These are phyloP conservation scores for Mythimna vitellina DNA, from an alignment of 2,888 invertebrate species.

Conservation along the genomic window DNA sequence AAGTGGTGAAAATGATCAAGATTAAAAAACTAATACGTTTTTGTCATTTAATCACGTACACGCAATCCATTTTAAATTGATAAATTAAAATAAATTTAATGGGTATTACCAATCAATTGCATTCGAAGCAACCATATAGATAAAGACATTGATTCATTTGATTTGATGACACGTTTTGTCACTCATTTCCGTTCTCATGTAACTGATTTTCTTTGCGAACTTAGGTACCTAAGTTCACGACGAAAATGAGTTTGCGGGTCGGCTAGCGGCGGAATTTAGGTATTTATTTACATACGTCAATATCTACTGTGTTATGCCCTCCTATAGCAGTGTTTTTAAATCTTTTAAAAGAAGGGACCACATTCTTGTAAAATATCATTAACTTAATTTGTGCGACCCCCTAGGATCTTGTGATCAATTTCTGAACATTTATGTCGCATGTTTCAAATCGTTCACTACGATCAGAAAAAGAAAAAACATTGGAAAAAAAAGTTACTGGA, in stretches of 20 bases:
- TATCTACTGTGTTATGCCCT: neutral
- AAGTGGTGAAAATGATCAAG: conserved; percentile 1
- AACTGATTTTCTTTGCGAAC: too few relatives aligned
- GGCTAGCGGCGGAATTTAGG: neutral
- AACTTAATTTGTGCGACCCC: too few relatives aligned
- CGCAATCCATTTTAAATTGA: conserved; percentile 1
- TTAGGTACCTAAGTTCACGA: neutral
- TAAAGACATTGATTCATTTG: conserved; percentile 8
- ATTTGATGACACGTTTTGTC: conserved; percentile 1
- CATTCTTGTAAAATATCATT: too few relatives aligned
- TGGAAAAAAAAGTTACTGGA: too few relatives aligned
- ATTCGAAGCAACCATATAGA: conserved; percentile 24
- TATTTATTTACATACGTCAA: too few relatives aligned
- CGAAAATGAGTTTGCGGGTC: neutral
- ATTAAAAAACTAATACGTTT: neutral
- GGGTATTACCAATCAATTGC: conserved; percentile 40
- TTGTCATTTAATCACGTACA: conserved; percentile 1
- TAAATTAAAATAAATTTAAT: conserved; percentile 16
- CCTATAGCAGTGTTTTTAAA: too few relatives aligned
- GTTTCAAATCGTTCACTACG: too few relatives aligned
- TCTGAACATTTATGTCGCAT: too few relatives aligned
- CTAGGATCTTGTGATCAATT: too few relatives aligned
- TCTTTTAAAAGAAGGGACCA: too few relatives aligned
- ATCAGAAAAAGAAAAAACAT: too few relatives aligned
- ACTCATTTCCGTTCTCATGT: neutral